Conservation (phyloP, 2,797 vertebrate species). For the Fringilla coelebs region DNA sequence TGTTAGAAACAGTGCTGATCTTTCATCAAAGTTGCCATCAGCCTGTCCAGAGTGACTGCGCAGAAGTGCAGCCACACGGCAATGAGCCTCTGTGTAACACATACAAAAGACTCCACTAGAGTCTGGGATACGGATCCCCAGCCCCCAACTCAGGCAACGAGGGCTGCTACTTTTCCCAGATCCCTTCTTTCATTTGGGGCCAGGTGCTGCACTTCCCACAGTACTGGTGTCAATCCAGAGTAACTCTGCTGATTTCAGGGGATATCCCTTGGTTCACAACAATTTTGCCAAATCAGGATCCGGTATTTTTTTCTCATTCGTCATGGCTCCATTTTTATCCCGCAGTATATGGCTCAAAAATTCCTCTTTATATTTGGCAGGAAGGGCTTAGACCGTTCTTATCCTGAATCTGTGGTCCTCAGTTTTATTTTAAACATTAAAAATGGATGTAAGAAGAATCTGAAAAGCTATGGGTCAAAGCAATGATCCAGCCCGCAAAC, state of each 20-base stretch:
- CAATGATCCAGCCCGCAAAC: neutral
- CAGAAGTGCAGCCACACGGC: slow-evolving; percentile 22
- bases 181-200: neutral
- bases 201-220: neutral
- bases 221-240: neutral
- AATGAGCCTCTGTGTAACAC: slow-evolving; percentile 17
- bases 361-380: neutral
- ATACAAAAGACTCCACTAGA: slow-evolving; percentile 55
- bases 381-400: neutral
- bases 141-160: slow-evolving; percentile 4
- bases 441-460: neutral
- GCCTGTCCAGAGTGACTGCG: neutral
- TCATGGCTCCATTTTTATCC: slow-evolving; percentile 2
- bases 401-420: neutral
- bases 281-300: neutral
- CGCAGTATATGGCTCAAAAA: neutral
- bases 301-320: neutral
- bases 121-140: slow-evolving; percentile 1
- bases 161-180: slow-evolving; percentile 22
- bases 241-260: neutral
- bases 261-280: neutral
- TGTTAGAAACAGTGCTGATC: neutral
- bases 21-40: slow-evolving; percentile 20
- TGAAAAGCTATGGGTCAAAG: neutral
- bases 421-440: neutral